Evolutionary conservation across 1,140 invertebrate genomes (phyloP).

Genomic region (Papilio machaon): DNA sequence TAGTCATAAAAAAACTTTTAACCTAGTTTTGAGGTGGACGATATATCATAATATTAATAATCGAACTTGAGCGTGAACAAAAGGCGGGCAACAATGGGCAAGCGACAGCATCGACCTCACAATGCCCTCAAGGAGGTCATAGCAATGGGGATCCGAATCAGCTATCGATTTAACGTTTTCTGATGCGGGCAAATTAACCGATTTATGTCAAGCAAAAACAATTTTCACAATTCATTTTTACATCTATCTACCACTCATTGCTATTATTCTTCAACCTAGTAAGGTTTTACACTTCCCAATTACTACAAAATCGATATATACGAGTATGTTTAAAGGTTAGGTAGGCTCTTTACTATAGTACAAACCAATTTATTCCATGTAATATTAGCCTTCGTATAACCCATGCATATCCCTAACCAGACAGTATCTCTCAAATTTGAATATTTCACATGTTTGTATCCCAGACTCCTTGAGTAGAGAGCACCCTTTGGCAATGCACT

Average conservation of each 20-base stretch:
- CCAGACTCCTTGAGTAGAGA: constrained; percentile 2
- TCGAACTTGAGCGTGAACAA: constrained; percentile 35
- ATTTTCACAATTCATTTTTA: neutral
- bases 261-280: no score
- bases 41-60: constrained; percentile 41
- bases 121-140: constrained; percentile 37
- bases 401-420: neutral
- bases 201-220: neutral
- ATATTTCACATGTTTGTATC: neutral
- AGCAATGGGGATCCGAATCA: constrained; percentile 29
- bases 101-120: constrained; percentile 23
- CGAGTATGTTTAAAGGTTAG: no score
- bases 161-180: constrained; percentile 34
- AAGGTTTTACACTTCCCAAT: no score
- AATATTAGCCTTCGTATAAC: neutral
- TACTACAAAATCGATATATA: no score
- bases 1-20: constrained; percentile 33
- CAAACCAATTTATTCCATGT: neutral
- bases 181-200: constrained; percentile 5
- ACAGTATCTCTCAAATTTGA: neutral
- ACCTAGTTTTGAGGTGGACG: constrained; percentile 23
- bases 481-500: constrained; percentile 3
- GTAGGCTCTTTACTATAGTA: neutral
- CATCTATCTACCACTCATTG: no score
- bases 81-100: constrained; percentile 25